phyloP scores from a whole-genome alignment of 2,113 vertebrate genomes.

The Seriola quinqueradiata region DNA sequence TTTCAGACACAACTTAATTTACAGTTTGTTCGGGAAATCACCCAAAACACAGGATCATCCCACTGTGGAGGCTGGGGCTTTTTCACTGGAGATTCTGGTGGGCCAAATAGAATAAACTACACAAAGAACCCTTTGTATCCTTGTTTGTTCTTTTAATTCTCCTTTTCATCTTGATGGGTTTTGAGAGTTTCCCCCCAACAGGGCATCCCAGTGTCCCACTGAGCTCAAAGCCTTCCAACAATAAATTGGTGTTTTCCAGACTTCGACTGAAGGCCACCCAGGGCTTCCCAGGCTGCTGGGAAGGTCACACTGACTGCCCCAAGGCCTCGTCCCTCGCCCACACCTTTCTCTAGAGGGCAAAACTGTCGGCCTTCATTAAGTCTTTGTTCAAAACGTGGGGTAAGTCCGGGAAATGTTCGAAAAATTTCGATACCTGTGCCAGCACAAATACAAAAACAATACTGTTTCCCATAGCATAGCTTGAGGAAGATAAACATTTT shows the following conservation, averaged over 20 bases:
- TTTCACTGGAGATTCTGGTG: conserved; percentile 39
- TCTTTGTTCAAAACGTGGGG: background rate
- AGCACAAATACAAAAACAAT: background rate
- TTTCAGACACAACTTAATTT: conserved; percentile 59
- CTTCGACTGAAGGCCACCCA: conserved; percentile 46
- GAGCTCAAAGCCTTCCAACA: conserved; percentile 53
- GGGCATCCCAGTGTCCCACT: conserved; percentile 34
- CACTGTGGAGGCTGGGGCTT: conserved; percentile 30
- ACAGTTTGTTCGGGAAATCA: conserved; percentile 69
- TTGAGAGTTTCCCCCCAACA: conserved; percentile 37
- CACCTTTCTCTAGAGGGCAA: conserved; percentile 5
- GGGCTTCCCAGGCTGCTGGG: conserved; percentile 24
- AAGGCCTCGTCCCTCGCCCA: background rate
- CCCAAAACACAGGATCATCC: conserved; percentile 45
- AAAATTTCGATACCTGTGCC: background rate
- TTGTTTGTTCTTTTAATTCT: conserved; percentile 54
- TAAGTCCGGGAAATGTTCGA: background rate
- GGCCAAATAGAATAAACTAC: conserved; percentile 47
- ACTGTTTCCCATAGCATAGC: background rate
- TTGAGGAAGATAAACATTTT: background rate
- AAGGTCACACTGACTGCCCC: conserved; percentile 49
- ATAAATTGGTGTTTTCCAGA: conserved; percentile 66
- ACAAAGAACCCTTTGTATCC: conserved; percentile 59
- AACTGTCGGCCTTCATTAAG: background rate
- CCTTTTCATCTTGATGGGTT: conserved; percentile 25